Evolutionary conservation across 2,113 vertebrate genomes (phyloP).

Genomic region (Protobothrops flavoviridis): DNA sequence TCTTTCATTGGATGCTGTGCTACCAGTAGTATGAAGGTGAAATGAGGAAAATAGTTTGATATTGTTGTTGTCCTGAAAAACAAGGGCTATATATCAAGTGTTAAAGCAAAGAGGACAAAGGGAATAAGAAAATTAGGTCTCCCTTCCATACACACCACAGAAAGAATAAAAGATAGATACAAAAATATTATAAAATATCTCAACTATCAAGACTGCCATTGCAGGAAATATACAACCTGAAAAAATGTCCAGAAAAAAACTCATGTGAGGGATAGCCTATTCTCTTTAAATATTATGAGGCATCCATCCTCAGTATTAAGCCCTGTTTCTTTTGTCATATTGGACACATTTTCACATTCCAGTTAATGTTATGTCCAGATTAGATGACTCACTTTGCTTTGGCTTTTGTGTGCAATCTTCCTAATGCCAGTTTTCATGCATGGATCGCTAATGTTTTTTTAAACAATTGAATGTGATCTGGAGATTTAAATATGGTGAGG

Average conservation of each 20-base stretch:
- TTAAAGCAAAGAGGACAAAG: background rate
- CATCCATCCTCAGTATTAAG: conserved; percentile 24
- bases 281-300: conserved; percentile 30
- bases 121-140: background rate
- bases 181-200: conserved; percentile 41
- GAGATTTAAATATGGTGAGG: background rate
- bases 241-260: conserved; percentile 40
- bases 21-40: background rate
- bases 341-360: conserved; percentile 5
- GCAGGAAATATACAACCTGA: conserved; percentile 34
- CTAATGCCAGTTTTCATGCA: background rate
- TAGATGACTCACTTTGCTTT: background rate
- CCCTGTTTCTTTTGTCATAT: conserved; percentile 40
- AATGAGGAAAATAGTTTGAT: background rate
- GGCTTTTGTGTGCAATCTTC: background rate
- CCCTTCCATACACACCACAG: background rate
- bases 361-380: background rate
- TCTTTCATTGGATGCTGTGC: background rate
- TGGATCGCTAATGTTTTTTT: background rate
- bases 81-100: rapidly evolving
- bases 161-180: conserved; percentile 31
- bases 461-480: background rate
- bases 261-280: conserved; percentile 28
- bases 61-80: background rate
- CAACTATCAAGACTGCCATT: conserved; percentile 44